Evolutionary conservation across 2,888 invertebrate species (phyloP).

Genomic region (Nephrotoma flavescens): DNA sequence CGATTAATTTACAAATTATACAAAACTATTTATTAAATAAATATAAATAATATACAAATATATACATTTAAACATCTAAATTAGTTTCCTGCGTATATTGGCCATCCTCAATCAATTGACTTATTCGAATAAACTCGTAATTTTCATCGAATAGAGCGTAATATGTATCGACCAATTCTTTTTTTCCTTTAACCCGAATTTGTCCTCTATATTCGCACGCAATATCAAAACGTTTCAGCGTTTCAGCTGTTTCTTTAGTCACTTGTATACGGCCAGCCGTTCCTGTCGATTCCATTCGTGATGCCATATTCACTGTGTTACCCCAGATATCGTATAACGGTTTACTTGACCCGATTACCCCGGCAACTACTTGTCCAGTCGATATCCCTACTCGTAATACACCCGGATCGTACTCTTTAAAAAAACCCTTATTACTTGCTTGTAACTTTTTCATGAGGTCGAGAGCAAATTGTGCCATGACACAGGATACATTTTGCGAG

Average conservation of each 20-base stretch:
- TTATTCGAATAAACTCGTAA: constrained; percentile 32
- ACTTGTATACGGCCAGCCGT: constrained; percentile 64
- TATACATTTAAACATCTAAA: background rate
- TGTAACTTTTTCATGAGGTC: constrained; percentile 52
- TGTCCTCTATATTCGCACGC: constrained; percentile 52
- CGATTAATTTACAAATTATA: background rate
- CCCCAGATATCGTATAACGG: constrained; percentile 97
- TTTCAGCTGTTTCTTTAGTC: constrained; percentile 54
- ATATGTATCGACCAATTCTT: constrained; percentile 49
- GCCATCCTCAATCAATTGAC: background rate
- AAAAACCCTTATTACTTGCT: constrained; percentile 41
- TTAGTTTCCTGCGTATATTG: background rate
- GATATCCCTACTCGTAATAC: constrained; percentile 52
- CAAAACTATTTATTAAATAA: background rate
- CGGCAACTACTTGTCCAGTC: constrained; percentile 82
- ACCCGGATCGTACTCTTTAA: constrained; percentile 31
- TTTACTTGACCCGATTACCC: constrained; percentile 86
- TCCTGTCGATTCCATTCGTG: constrained; percentile 90
- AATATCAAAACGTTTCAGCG: constrained; percentile 51
- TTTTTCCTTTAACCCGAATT: constrained; percentile 56
- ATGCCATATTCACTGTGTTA: constrained; percentile 91
- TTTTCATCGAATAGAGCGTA: constrained; percentile 51
- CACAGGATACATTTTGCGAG: constrained; percentile 34
- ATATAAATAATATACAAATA: background rate
- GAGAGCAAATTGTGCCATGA: constrained; percentile 56